phyloP scores from a whole-genome alignment of 2,797 vertebrate genomes.

The Crax fasciolata region DNA sequence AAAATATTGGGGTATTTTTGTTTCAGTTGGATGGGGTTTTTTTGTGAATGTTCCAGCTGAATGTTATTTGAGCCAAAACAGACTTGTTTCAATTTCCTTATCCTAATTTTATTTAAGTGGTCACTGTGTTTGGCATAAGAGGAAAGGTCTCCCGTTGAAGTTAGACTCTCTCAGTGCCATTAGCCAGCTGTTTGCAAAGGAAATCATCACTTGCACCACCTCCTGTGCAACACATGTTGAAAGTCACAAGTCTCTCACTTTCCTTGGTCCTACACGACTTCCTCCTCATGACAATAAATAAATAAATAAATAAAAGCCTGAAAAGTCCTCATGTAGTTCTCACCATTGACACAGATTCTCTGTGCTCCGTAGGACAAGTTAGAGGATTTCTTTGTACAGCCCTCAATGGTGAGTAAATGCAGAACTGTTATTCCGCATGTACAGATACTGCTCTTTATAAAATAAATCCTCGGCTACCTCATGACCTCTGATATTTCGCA shows the following conservation, averaged over 20 bases:
- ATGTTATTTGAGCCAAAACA: background rate
- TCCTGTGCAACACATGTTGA: background rate
- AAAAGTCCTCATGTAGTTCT: background rate
- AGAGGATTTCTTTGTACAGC: background rate
- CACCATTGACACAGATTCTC: background rate
- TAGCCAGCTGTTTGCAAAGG: background rate
- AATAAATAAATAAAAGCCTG: background rate
- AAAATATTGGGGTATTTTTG: background rate
- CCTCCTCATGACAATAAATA: background rate
- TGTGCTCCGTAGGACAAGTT: background rate
- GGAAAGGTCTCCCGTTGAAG: background rate
- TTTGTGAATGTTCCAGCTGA: background rate
- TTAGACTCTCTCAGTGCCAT: background rate
- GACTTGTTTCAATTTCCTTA: background rate
- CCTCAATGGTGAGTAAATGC: background rate
- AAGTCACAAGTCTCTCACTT: rapidly evolving
- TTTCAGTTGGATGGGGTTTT: background rate
- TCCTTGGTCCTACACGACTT: background rate
- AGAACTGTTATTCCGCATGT: background rate
- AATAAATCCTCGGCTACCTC: background rate
- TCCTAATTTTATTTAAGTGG: background rate
- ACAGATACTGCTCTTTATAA: background rate
- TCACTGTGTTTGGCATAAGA: background rate
- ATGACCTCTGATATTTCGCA: background rate
- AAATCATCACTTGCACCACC: rapidly evolving